These are phyloP conservation scores for Pissodes strobi DNA, from an alignment of 1,140 invertebrate species.

Conservation along the genomic window DNA sequence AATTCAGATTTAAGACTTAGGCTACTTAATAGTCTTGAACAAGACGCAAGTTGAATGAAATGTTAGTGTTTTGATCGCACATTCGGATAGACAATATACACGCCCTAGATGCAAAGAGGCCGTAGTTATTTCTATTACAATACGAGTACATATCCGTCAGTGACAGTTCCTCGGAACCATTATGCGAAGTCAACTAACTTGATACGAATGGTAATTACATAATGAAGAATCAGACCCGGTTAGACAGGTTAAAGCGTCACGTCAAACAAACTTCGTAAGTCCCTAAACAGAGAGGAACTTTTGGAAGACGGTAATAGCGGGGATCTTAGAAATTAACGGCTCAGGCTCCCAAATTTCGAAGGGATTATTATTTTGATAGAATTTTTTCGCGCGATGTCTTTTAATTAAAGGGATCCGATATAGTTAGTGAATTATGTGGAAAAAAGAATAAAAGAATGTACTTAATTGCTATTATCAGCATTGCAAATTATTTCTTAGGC, in stretches of 20 bases:
- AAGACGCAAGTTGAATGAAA: too few species aligned
- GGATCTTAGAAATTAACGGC: too few species aligned
- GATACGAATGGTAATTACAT: constrained; percentile 34
- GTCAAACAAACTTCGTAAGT: constrained; percentile 31
- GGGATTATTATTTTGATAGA: too few species aligned
- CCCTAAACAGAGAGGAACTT: constrained; percentile 24
- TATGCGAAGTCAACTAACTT: constrained; percentile 28
- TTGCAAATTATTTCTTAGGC: too few species aligned
- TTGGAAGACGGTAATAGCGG: background rate
- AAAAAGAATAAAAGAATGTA: too few species aligned
- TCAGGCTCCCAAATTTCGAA: too few species aligned
- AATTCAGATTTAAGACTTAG: too few species aligned
- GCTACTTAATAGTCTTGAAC: too few species aligned
- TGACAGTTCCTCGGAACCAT: constrained; percentile 16
- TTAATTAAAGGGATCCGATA: too few species aligned
- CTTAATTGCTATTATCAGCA: too few species aligned
- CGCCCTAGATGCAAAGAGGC: constrained; percentile 1
- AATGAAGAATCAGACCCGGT: constrained; percentile 29
- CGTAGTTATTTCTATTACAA: constrained; percentile 14
- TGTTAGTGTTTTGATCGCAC: background rate
- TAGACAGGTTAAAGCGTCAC: constrained; percentile 24
- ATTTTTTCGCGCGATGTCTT: too few species aligned
- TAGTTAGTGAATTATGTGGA: too few species aligned
- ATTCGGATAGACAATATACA: background rate
- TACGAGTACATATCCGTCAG: constrained; percentile 26